Evolutionary conservation across 2,888 invertebrate species (phyloP).

Genomic region (Tholera decimalis): DNA sequence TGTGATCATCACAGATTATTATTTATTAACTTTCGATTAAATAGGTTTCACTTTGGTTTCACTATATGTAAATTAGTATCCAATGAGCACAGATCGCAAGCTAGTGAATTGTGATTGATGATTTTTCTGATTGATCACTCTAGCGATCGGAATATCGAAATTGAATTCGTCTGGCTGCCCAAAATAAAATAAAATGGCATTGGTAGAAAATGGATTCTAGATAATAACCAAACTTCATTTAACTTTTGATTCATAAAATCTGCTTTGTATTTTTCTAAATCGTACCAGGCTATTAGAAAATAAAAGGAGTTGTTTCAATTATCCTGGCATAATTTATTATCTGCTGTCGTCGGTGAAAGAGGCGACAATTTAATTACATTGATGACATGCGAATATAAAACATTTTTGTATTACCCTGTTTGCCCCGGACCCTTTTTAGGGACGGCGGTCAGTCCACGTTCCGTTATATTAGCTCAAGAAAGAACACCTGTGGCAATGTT

Average conservation of each 20-base stretch:
- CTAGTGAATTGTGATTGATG: constrained; percentile 59
- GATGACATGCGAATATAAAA: constrained; percentile 65
- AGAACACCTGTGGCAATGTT: constrained; percentile 65
- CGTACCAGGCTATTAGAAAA: constrained; percentile 39
- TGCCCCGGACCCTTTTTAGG: constrained; percentile 62
- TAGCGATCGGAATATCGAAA: constrained; percentile 37
- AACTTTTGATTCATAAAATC: constrained; percentile 10
- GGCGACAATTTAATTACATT: constrained; percentile 68
- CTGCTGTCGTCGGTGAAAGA: constrained; percentile 10
- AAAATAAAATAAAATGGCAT: constrained; percentile 33
- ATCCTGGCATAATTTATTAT: constrained; percentile 1
- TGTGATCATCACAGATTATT: too few species aligned
- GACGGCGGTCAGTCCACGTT: constrained; percentile 61
- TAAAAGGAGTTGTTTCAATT: constrained; percentile 34
- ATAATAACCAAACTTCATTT: constrained; percentile 6
- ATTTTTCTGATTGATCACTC: constrained; percentile 56
- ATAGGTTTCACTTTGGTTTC: too few species aligned
- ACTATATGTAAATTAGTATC: constrained; percentile 46
- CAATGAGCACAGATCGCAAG: constrained; percentile 32
- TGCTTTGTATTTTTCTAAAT: neutral
- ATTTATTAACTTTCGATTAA: too few species aligned
- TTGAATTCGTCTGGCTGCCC: constrained; percentile 19
- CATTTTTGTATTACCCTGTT: constrained; percentile 66
- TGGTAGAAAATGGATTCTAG: constrained; percentile 5
- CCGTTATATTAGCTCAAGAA: constrained; percentile 61